Percentiles rank a stretch among this genome's conserved stretches.
Evolutionary conservation across 2,888 invertebrate species (phyloP).

Genomic region (Punctoribates punctum): DNA sequence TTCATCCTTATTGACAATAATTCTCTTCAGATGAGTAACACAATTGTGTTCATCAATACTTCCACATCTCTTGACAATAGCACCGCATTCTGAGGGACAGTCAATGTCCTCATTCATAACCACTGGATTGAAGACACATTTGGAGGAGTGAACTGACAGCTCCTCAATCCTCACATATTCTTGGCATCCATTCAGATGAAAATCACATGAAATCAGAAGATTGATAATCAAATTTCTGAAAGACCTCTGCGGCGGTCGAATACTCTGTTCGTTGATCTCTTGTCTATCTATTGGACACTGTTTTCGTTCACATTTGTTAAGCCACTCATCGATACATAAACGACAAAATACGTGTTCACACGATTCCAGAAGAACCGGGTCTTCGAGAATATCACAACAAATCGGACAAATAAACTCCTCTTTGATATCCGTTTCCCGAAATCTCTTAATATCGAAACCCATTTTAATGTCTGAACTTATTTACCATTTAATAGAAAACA

Average conservation of each 20-base stretch:
- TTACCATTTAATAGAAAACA: neutral
- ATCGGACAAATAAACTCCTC: slow-evolving; percentile 40
- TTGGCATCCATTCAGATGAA: neutral
- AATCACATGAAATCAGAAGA: slow-evolving; percentile 30
- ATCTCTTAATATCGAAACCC: slow-evolving; percentile 39
- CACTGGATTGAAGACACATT: slow-evolving; percentile 15
- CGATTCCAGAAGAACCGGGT: neutral
- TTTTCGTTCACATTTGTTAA: slow-evolving; percentile 16
- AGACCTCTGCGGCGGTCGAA: slow-evolving; percentile 36
- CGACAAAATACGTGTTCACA: slow-evolving; percentile 40
- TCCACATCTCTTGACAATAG: slow-evolving; percentile 1
- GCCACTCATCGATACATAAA: slow-evolving; percentile 34
- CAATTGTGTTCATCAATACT: slow-evolving; percentile 26
- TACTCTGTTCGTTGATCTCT: neutral
- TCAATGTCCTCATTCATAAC: slow-evolving; percentile 26
- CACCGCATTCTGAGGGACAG: neutral
- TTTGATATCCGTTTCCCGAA: slow-evolving; percentile 12
- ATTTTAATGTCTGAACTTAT: neutral
- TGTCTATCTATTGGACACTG: slow-evolving; percentile 38
- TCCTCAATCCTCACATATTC: neutral
- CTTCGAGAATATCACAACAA: slow-evolving; percentile 38
- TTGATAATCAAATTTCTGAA: slow-evolving; percentile 33
- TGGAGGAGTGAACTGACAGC: neutral
- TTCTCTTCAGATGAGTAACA: neutral
- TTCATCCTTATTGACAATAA: neutral